These are phyloP conservation scores for Trachelus troglodyta DNA, from an alignment of 2,888 invertebrate species.

Conservation along the genomic window DNA sequence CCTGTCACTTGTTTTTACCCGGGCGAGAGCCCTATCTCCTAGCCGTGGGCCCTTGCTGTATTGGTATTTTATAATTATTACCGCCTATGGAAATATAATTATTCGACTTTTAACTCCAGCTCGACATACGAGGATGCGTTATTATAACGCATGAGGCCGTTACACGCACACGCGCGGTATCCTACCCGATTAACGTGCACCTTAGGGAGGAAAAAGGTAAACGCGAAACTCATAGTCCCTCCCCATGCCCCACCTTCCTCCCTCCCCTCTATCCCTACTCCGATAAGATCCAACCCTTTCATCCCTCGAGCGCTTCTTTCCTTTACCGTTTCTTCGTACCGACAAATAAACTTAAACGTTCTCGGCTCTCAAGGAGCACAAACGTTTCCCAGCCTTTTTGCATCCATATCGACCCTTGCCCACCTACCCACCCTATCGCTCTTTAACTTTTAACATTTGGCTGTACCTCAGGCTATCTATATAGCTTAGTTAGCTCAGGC, in stretches of 20 bases:
- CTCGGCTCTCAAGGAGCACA: neutral
- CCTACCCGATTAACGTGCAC: conserved; percentile 20
- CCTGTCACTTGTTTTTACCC: conserved; percentile 58
- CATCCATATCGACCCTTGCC: neutral
- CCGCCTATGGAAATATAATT: conserved; percentile 41
- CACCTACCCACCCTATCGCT: neutral
- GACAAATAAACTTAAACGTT: neutral
- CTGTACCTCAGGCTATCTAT: neutral
- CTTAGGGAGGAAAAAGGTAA: neutral
- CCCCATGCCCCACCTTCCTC: no score
- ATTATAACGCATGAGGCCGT: conserved; percentile 41
- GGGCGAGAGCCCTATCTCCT: conserved; percentile 33
- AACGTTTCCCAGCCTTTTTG: neutral
- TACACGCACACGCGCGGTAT: conserved; percentile 46
- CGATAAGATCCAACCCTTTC: neutral
- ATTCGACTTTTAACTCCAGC: conserved; percentile 25
- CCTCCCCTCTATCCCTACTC: neutral
- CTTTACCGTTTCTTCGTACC: neutral
- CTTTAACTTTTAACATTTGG: neutral
- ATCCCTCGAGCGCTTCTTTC: neutral
- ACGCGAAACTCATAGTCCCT: neutral
- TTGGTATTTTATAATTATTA: conserved; percentile 52
- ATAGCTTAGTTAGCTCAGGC: neutral
- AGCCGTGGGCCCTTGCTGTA: conserved; percentile 20
- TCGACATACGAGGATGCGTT: conserved; percentile 26